Base-by-base conservation (phyloP, 2,113 vertebrate species). In the Ceratotherium simum region DNA sequence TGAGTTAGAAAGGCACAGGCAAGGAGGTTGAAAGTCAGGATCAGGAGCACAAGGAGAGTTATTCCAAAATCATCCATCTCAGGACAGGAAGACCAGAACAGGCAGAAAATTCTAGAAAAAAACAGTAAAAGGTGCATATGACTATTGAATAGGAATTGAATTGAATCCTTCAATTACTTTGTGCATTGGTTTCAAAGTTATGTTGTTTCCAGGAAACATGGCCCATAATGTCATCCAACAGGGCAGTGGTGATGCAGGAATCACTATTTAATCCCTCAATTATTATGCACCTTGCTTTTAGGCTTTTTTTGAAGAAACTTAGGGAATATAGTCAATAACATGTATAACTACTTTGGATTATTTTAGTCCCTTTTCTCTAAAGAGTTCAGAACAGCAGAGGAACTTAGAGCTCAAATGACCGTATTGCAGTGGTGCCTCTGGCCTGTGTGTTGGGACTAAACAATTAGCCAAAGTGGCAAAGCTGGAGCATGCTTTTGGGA, bases 301-400 rank as follows among this genome's bases (percentile, higher is more conserved):
- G 20, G 9, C 46, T 16, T 54, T 87, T 92, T 95, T 60, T 39
- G 33, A 56, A 29, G 69, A 54, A 23, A 33, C 72, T 73, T 86
- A 17, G 72, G 69, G 81, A 86, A 48, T 84, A 67, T 46, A 72
- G 33, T n/a, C 36, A 93, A 20, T 93, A 65, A 60, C 27, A 81
- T 54, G 58, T 54, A 4, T 46, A 42, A 27, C 17, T 65, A 39
- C 70, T 88, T 12, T 18, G 17, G 39, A 69, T 86, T 82, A 36
- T 90, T 93, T 90, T 42, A 62, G 76, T 90, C 14, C 58, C 42
- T 92, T 88, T 95, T 51, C 69, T 88, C 48, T 62, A 51, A 95
- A 85, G 90, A 58, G 42, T 83, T 95, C 25, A 85, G 75, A 92
- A 69, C 16, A 81, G 42, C 51, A 42, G 73, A 86, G 31, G 48